These are phyloP conservation scores for Tachina fera DNA, from an alignment of 2,888 invertebrate species.

Conservation along the genomic window DNA sequence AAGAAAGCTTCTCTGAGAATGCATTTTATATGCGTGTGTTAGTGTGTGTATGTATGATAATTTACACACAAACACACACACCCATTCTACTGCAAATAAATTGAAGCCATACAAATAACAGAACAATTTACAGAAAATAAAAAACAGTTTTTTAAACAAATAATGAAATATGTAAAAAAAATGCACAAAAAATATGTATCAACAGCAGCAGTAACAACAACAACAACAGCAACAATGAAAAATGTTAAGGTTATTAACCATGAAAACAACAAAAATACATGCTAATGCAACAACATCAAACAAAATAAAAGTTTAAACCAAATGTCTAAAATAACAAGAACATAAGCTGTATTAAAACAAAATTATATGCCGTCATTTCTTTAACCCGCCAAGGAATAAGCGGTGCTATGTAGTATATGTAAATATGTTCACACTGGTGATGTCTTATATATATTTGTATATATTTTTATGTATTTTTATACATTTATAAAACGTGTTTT, in stretches of 20 bases:
- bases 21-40: conserved; percentile 1
- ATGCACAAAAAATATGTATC: conserved; percentile 27
- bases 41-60: conserved; percentile 12
- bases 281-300: conserved; percentile 56
- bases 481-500: too few species aligned
- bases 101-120: conserved; percentile 71
- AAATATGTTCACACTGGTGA: neutral
- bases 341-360: conserved; percentile 35
- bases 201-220: conserved; percentile 38
- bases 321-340: conserved; percentile 17
- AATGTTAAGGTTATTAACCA: conserved; percentile 68
- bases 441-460: too few species aligned
- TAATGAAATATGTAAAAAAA: conserved; percentile 42
- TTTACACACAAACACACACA: neutral
- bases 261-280: conserved; percentile 64
- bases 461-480: too few species aligned
- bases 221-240: conserved; percentile 35
- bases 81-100: conserved; percentile 24
- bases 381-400: neutral
- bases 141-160: conserved; percentile 39
- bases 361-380: conserved; percentile 40
- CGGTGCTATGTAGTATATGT: neutral
- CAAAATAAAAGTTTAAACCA: conserved; percentile 44
- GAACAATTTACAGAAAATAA: conserved; percentile 54
- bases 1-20: conserved; percentile 52